phyloP scores from a whole-genome alignment of 2,888 invertebrate species.

The Venustoraphidia nigricollis region DNA sequence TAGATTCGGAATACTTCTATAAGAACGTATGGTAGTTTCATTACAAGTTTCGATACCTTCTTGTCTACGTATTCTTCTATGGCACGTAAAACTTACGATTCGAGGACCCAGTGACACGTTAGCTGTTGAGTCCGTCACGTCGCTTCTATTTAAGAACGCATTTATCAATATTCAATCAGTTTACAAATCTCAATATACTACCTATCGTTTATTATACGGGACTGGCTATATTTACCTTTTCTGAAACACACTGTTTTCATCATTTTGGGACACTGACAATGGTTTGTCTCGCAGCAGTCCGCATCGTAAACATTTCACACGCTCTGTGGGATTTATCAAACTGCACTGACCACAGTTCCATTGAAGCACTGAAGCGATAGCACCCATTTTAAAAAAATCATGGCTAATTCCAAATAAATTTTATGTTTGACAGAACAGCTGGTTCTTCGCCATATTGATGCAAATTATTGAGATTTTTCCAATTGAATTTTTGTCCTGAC shows the following conservation, averaged over 20 bases:
- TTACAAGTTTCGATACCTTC: background rate
- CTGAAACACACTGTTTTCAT: conserved; percentile 23
- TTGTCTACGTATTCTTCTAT: background rate
- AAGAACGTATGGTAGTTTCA: background rate
- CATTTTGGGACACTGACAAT: conserved; percentile 30
- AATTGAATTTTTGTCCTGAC: too few relatives aligned
- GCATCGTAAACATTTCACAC: conserved; percentile 70
- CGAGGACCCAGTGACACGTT: conserved; percentile 1
- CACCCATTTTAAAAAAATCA: conserved; percentile 59
- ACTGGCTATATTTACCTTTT: conserved; percentile 16
- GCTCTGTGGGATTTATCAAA: conserved; percentile 79
- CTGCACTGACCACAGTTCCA: conserved; percentile 83
- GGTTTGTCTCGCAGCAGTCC: conserved; percentile 24
- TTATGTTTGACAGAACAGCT: conserved; percentile 5
- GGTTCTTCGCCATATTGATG: conserved; percentile 5
- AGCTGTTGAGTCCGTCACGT: background rate
- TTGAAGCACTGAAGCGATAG: conserved; percentile 85
- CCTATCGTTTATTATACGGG: background rate
- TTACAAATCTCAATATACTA: background rate
- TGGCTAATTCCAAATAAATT: conserved; percentile 20
- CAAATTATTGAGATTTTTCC: background rate
- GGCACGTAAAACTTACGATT: conserved; percentile 3
- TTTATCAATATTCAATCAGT: background rate
- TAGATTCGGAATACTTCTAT: conserved; percentile 13
- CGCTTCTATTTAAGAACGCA: background rate